phyloP scores from a whole-genome alignment of 2,113 vertebrate genomes.

The Polypterus bichir region DNA sequence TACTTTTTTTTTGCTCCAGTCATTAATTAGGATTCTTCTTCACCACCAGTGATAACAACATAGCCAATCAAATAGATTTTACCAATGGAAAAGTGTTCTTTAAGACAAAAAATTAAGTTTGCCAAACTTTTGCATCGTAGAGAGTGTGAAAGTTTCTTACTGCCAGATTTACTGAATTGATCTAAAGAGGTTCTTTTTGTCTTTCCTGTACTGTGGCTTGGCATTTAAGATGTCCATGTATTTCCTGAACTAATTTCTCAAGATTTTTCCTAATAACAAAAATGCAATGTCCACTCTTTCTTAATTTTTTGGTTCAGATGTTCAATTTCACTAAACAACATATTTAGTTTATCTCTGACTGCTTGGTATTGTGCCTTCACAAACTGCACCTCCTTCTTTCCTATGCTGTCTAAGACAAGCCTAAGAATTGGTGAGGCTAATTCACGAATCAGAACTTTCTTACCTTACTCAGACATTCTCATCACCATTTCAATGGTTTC shows the following conservation, averaged over 20 bases:
- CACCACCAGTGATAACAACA: conserved; percentile 35
- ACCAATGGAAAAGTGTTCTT: conserved; percentile 56
- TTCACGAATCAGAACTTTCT: conserved; percentile 51
- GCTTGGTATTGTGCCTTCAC: conserved; percentile 55
- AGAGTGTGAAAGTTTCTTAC: conserved; percentile 51
- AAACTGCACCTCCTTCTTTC: conserved; percentile 54
- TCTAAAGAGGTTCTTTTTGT: conserved; percentile 42
- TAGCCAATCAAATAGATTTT: conserved; percentile 49
- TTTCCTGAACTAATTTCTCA: conserved; percentile 55
- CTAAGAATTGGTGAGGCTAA: conserved; percentile 45
- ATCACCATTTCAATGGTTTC: conserved; percentile 50
- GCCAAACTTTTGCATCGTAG: conserved; percentile 48
- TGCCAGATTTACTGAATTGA: conserved; percentile 45
- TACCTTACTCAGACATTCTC: conserved; percentile 47
- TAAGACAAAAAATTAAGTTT: conserved; percentile 51
- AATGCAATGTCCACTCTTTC: conserved; percentile 44
- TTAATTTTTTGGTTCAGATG: conserved; percentile 50
- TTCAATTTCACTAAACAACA: conserved; percentile 44
- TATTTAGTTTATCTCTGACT: conserved; percentile 42
- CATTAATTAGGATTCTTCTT: conserved; percentile 36
- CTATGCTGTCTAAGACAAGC: conserved; percentile 47
- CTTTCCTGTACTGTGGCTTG: conserved; percentile 45
- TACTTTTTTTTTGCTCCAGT: conserved; percentile 49
- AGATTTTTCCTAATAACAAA: conserved; percentile 49
- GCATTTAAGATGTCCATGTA: conserved; percentile 56